Conservation (phyloP, 1,140 invertebrate species). For the Neoseiulus cucumeris region DNA sequence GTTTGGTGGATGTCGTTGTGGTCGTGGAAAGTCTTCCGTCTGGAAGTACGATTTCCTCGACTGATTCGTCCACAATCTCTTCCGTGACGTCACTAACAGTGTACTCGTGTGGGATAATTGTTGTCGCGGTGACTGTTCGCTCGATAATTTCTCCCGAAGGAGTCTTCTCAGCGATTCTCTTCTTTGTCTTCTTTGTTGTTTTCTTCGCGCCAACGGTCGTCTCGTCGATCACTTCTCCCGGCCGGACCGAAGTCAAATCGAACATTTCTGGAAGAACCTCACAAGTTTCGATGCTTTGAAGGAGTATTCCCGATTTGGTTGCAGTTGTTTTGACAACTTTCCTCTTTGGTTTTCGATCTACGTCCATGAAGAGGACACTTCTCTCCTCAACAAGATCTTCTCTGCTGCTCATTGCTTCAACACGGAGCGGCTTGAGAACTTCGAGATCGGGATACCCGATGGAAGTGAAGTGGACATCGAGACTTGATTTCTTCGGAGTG, state of each 20-base stretch:
- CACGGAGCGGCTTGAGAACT: background rate
- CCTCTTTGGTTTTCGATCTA: background rate
- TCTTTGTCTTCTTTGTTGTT: background rate
- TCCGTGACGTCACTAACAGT: background rate
- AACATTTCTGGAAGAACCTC: background rate
- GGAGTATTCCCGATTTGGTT: background rate
- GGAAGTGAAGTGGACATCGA: background rate
- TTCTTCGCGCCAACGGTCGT: background rate
- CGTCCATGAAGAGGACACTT: background rate
- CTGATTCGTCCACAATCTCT: background rate
- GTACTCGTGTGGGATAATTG: background rate
- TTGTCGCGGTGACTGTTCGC: background rate
- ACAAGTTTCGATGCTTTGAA: background rate
- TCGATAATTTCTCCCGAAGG: background rate
- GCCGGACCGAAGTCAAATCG: background rate
- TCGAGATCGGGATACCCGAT: constrained; percentile 2
- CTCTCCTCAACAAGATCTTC: background rate
- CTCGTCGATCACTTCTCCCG: background rate
- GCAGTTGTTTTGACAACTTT: background rate
- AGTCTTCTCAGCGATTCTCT: background rate
- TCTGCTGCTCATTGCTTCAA: background rate
- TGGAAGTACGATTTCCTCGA: background rate
- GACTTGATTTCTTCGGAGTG: background rate
- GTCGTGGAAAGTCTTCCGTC: background rate
- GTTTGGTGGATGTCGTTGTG: background rate